Evolutionary conservation across 2,888 invertebrate genomes (phyloP), one percentile per base, ranked within the genome.

Genomic region (Mechanitis mazaeus): DNA sequence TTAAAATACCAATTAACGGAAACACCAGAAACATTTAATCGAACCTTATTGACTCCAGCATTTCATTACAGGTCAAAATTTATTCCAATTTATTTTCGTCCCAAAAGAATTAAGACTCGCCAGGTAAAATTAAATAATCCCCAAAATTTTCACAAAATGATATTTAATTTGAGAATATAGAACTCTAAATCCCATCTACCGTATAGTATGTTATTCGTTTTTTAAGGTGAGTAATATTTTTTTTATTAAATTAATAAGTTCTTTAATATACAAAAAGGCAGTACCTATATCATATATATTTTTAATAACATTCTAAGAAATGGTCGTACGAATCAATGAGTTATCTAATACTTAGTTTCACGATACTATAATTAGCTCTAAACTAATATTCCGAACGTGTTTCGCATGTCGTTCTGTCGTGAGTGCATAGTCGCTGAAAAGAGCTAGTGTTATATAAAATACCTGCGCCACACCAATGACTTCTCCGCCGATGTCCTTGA

Each of bases 401-500:
- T 20, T 20, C 20, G 20, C 1, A 1, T 20, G 20, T 20, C 20
- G 20, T 20, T 20, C 20, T 20, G 20, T 20, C 0, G 20, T 20
- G 20, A 20, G 20, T 20, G 20, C 20, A 20, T 20, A 20, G 20
- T 20, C 20, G 20, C 20, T 20, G 20, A 1, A 20, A 20, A 20
- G 20, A 20, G 20, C 20, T 42, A 42, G 6, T 42, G 9, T 42
- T 42, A 9, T 11, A 42, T 42, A 42, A 42, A 31, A 50, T 50
- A 50, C 95, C 93, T 98, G 98, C 60, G 98, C 98, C 62, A 99
- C 98, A 33, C 98, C 99, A 72, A 98, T 95, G 72, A 98, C 97
- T 84, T 98, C 97, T 46, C 97, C 97, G 75, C 95, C 95, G 80
- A 95, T 95, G 87, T 98, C 98, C 87, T 96, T 96, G 81, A 98